Base-by-base conservation (phyloP, 2,797 vertebrate species). In the Sciurus carolinensis region DNA sequence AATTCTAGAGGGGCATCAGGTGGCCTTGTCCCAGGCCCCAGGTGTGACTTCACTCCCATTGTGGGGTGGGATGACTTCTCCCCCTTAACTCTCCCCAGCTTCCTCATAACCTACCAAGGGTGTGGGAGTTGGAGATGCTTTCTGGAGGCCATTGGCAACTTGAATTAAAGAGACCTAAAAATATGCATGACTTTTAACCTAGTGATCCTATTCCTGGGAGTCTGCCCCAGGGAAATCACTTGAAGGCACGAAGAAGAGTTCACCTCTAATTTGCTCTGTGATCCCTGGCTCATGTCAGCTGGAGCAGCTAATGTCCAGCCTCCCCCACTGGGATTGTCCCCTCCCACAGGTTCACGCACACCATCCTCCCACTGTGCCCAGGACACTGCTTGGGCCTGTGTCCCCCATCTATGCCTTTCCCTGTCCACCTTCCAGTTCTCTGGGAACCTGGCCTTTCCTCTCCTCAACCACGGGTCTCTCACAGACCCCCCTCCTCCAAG, bases 131-230 rank as follows among this genome's bases (percentile, higher is more conserved):
- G 13, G 72, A 69, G 59, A 33, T 36, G 15, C 30, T 73, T 77
- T 90, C 62, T 36, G 30, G 50, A 87, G 82, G n/a, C 33, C 52
- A n/a, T 76, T 93, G 80, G 20, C 33, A n/a, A 76, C 71, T 90
- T 62, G 42, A 81, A 64, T 85, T 80, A 54, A 95, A 57, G 92
- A 92, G 72, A 42, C 82, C 81, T 90, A 72, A 95, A 87, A 96
- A 90, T 85, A 90, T 3, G 33, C 15, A 14, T 36, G 15, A 80
- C 24, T 69, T 93, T 92, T 79, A 75, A 95, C 77, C 77, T 28
- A 33, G 69, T 2, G 22, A 81, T 14, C 50, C 57, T 64, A 20
- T 50, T 54, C 47, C 76, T 57, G 77, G 69, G 50, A 67, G 10
- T 30, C n/a, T 89, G 52, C 59, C 28, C 81, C 30, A 14, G 50